A percentile compares a stretch with the other conserved stretches of the same genome.
phyloP scores from a whole-genome alignment of 2,113 vertebrate genomes.

The Mormyrus iriodes region DNA sequence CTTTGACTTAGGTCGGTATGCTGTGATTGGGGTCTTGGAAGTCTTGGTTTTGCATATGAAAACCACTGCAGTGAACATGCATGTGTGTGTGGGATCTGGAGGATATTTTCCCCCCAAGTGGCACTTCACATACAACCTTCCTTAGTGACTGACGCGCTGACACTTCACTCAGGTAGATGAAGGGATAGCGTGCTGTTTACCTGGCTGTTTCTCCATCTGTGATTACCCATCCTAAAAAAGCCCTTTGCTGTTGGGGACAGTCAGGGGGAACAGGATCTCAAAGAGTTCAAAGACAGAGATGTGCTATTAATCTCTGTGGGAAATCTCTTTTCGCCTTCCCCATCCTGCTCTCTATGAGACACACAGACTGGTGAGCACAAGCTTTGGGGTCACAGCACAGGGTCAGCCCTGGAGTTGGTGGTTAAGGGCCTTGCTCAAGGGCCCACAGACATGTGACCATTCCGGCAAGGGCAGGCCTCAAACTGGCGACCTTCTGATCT shows the following conservation, averaged over 20 bases:
- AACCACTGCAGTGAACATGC: neutral
- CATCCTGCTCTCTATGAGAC: neutral
- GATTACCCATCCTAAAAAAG: too few species aligned
- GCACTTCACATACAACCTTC: neutral
- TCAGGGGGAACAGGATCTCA: too few species aligned
- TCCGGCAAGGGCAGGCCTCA: too few species aligned
- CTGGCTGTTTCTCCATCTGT: too few species aligned
- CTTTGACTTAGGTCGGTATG: neutral
- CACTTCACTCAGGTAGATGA: too few species aligned
- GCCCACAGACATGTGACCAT: neutral
- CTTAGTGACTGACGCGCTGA: too few species aligned
- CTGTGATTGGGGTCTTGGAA: neutral
- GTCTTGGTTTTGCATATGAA: neutral
- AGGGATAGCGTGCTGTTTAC: too few species aligned
- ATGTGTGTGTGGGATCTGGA: neutral
- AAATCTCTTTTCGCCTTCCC: neutral
- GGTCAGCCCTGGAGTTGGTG: neutral
- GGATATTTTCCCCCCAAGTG: too few species aligned
- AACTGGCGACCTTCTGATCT: neutral
- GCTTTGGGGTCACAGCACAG: neutral
- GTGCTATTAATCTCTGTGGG: too few species aligned
- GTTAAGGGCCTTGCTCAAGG: neutral
- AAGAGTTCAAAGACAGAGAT: too few species aligned
- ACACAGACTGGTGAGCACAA: neutral
- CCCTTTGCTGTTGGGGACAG: too few species aligned